Base-by-base conservation (phyloP, 2,113 vertebrate genomes). In the Pipa parva region DNA sequence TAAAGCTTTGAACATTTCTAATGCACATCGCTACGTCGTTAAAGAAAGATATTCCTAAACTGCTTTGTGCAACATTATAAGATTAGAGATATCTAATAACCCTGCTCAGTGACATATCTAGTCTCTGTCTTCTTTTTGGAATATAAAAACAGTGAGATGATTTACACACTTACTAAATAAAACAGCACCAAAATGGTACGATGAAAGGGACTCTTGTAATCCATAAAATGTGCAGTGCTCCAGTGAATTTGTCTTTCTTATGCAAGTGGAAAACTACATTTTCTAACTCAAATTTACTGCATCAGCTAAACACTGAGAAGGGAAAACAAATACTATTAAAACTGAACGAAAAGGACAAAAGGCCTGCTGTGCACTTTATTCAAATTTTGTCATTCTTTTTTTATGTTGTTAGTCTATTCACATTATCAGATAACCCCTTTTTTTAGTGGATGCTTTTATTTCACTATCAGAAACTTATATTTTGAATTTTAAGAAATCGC, bases 151-250 rank as follows among this genome's bases (percentile, higher is more conserved):
- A 29, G 26, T 27, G 48, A 20, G 21, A 29, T 39, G 64, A 31
- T 45, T 37, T 22, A 5, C 29, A 26, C 3, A 37, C 31, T 60
- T 60, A 21, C 57, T 69, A 69, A 69, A 69, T 60, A 52, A 69
- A 60, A 59, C 29, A 69, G 59, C 46, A 59, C 46, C 42, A 21
- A 20, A 15, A 56, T 42, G 20, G 13, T n/a, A 15, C 22, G 58
- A 61, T 54, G 66, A 61, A 70, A 61, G 66, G 57, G 7, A 42
- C 56, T 70, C 33, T 42, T 61, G 60, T 61, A 51, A 61, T 59
- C 42, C 31, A 26, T 50, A 51, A 68, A 68, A 68, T 24, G 45
- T 12, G 52, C 48, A 50, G 25, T 45, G 52, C 66, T 55, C 58
- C 18, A 11, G 55, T 49, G 64, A 13, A 26, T 67, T 36, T 59